Conservation (phyloP, 2,888 invertebrate species). For the Pyrochroa serraticornis region DNA sequence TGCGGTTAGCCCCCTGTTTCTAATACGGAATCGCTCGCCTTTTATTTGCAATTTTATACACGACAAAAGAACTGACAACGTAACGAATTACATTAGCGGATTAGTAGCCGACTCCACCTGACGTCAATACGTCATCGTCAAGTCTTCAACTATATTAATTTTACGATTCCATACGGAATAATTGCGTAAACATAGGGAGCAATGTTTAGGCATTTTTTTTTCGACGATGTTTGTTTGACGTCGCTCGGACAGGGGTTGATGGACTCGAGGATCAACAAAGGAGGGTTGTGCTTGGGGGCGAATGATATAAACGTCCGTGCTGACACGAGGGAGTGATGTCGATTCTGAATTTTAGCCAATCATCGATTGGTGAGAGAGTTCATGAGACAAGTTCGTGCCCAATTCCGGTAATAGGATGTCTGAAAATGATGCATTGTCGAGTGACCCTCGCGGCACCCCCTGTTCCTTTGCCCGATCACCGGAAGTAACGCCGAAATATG, state of each 20-base stretch:
- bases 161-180: not conserved
- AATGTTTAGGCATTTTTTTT: not conserved
- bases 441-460: slow-evolving; percentile 44
- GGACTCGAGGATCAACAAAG: slow-evolving; percentile 9
- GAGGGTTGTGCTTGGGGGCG: slow-evolving; percentile 7
- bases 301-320: slow-evolving; percentile 15
- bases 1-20: slow-evolving; percentile 43
- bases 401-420: slow-evolving; percentile 56
- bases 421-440: slow-evolving; percentile 55
- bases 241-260: slow-evolving; percentile 10
- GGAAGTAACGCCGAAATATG: slow-evolving; percentile 48
- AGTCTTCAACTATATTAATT: slow-evolving; percentile 20
- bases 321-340: slow-evolving; percentile 25
- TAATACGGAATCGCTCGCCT: slow-evolving; percentile 48
- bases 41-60: slow-evolving; percentile 49
- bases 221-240: slow-evolving; percentile 1
- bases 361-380: slow-evolving; percentile 43
- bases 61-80: slow-evolving; percentile 52
- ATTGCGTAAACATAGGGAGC: not conserved
- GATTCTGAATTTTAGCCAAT: slow-evolving; percentile 37
- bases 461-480: slow-evolving; percentile 41
- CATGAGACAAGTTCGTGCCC: slow-evolving; percentile 47
- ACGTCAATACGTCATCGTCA: slow-evolving; percentile 48
- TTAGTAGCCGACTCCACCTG: slow-evolving; percentile 51
- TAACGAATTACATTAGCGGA: slow-evolving; percentile 57